Base-by-base conservation (phyloP, 92 coral and sea anemone species). In the Blastomussa wellsi region DNA sequence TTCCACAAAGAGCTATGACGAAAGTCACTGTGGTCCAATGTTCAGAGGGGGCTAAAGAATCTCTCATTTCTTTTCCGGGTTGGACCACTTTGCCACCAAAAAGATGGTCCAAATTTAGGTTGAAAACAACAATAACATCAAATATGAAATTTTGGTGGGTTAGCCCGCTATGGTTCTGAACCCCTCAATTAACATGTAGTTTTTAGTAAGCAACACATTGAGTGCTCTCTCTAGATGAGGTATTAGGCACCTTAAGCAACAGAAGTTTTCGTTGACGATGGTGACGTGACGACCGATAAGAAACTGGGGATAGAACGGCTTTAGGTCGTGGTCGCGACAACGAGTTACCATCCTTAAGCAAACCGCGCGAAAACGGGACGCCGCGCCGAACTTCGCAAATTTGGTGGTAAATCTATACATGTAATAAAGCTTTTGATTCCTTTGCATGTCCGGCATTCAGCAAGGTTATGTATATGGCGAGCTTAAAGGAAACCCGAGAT, bases 281-380 rank as follows among this genome's bases (percentile, higher is more conserved):
- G 86, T 76, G 81, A 84, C 81, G 81, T 37, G 87, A 84, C 16
- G 65, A 84, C 81, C 67, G 82, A 84, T 75, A 75, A 84, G 76
- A 84, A 64, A 60, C 88, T 84, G 88, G 88, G 82, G 82, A 53
- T 41, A 84, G 88, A 84, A 84, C 76, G 88, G 88, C 68, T 76
- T 62, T 28, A 84, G 81, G 88, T 84, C 47, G 82, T 82, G 53
- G 68, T 74, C 86, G 78, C 47, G 67, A 72, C 86, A 47, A 44
- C 59, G 32, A 69, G 77, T 74, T 74, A 33, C 66, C 82, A 59
- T n/a, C n/a, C n/a, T n/a, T n/a, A n/a, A n/a, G n/a, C n/a, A n/a
- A 78, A 78, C 71, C 82, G 82, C 82, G 41, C 42, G 71, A 52
- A 78, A 78, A 78, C 82, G 82, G 22, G 82, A 78, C 86, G 78